Percentiles rank a stretch among this genome's conserved stretches.
Conservation (phyloP, 92 coral and sea anemone genomes). For the Porites rus region DNA sequence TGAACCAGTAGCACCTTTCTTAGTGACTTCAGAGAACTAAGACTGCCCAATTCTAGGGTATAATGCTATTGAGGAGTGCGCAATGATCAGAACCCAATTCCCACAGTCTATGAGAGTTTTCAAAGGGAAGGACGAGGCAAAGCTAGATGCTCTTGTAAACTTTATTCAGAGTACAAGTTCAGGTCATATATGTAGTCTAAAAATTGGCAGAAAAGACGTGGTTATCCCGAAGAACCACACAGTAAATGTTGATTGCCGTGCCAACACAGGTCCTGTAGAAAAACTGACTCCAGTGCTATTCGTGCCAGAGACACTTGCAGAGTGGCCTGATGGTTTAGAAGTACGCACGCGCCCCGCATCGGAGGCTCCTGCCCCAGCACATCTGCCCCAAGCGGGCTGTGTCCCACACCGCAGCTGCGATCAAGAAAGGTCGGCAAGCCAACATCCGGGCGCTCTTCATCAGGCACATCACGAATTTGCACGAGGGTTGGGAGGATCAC, state of each 20-base stretch:
- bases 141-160: slow-evolving; percentile 38
- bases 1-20: slow-evolving; percentile 51
- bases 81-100: background rate
- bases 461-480: no score
- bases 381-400: no score
- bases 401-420: no score
- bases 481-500: no score
- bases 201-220: slow-evolving; percentile 38
- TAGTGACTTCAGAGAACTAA: slow-evolving; percentile 49
- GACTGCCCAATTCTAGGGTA: slow-evolving; percentile 57
- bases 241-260: slow-evolving; percentile 45
- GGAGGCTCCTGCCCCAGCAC: no score
- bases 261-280: slow-evolving; percentile 45
- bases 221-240: slow-evolving; percentile 50
- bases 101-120: slow-evolving; percentile 37
- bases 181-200: slow-evolving; percentile 17
- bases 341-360: no score
- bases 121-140: slow-evolving; percentile 5
- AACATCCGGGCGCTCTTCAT: no score
- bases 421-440: no score
- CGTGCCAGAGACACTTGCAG: slow-evolving; percentile 39
- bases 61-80: slow-evolving; percentile 49
- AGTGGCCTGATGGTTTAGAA: slow-evolving; percentile 62
- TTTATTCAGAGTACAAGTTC: slow-evolving; percentile 35
- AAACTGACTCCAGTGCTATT: slow-evolving; percentile 34